These are phyloP conservation scores for Allophyes oxyacanthae DNA, from an alignment of 2,888 invertebrate genomes.

Conservation along the genomic window DNA sequence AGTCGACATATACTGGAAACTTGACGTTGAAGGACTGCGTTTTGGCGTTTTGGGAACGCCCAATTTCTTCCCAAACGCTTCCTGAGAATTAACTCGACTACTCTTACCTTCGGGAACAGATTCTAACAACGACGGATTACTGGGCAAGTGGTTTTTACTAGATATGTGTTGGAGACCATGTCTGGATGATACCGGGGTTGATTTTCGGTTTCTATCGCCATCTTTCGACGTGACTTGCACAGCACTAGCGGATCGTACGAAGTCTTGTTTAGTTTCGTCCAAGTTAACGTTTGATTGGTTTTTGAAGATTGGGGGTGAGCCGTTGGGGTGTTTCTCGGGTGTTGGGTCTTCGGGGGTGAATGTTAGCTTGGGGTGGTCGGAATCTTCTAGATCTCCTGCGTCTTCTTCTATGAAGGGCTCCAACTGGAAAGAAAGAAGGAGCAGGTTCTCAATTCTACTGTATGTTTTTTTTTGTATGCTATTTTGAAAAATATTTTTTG, in stretches of 20 bases:
- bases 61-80: constrained; percentile 79
- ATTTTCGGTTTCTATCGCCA: constrained; percentile 74
- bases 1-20: constrained; percentile 95
- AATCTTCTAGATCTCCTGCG: constrained; percentile 68
- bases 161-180: constrained; percentile 90
- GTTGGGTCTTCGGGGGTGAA: constrained; percentile 72
- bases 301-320: constrained; percentile 77
- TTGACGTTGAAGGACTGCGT: constrained; percentile 93
- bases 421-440: constrained; percentile 67
- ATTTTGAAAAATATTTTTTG: too few relatives aligned
- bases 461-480: too few relatives aligned
- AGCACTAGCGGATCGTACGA: constrained; percentile 92
- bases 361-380: constrained; percentile 68
- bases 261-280: constrained; percentile 72
- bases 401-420: constrained; percentile 81
- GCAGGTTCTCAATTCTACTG: too few relatives aligned
- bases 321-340: constrained; percentile 69
- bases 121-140: constrained; percentile 90
- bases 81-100: constrained; percentile 76
- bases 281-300: constrained; percentile 68
- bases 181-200: constrained; percentile 73
- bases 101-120: constrained; percentile 91
- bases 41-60: constrained; percentile 87
- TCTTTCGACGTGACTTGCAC: constrained; percentile 89
- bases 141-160: constrained; percentile 90